Base-by-base conservation (phyloP, 23 tunicate species). In the Ciona savignyi region DNA sequence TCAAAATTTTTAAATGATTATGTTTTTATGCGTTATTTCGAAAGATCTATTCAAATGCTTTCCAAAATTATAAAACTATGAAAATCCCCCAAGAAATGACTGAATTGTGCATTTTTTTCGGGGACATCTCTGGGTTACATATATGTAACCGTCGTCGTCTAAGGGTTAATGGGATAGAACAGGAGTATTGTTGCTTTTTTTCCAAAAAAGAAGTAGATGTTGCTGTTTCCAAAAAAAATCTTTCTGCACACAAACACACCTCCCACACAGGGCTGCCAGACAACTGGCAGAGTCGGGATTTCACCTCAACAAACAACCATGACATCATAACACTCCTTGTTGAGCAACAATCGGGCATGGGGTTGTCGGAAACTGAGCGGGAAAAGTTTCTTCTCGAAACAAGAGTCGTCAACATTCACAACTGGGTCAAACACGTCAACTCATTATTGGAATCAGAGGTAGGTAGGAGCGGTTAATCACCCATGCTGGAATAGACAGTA, bases 321-420 rank as follows among this genome's bases (percentile, higher is more conserved):
- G 91, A 91, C 25, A 85, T 91, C 24, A 91, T 91, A 74, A 70
- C 78, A 0, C 42, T 91, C 21, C 75, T 91, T 1, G 86, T 80
- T 1, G 72, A 80, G 51, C 73, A 76, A 27, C 67, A 76, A 28
- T 29, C 80, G 42, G 88, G 33, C 1, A 27, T 22, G 23, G 83
- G 79, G 3, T 34, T 84, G 31, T 65, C 83, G 19, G 51, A 76
- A 27, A 78, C 62, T 22, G 86, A 90, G 62, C 70, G 72, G 0
- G 82, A 84, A 26, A 65, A 84, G 20, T 84, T 84, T 65, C 62
- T 88, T 23, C 76, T 91, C 0, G 81, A 80, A 34, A 80, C 97
- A 1, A 72, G 76, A 67, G 97, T 91, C n/a, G 75, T 88, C 4
- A 84, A 80, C 72, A 80, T 73, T 30, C 97, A 91, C 42, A 83